Percentiles rank a stretch among this genome's conserved stretches.
Conservation (phyloP, 2,888 invertebrate genomes). For the Patella ulyssiponensis region DNA sequence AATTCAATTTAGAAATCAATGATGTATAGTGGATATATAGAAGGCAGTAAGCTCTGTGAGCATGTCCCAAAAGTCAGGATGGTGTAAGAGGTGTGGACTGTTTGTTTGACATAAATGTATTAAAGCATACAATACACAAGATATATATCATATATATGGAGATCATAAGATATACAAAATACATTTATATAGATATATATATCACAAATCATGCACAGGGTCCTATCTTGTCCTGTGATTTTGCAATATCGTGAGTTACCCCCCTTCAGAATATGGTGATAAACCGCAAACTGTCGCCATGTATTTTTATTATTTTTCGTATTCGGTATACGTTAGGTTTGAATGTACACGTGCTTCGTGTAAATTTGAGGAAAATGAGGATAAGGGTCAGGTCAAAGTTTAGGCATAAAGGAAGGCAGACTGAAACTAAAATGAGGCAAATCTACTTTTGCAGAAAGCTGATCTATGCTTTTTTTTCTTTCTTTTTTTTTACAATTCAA, state of each 20-base stretch:
- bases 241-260: neutral
- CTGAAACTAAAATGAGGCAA: conserved; percentile 3
- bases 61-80: no score
- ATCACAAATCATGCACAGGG: conserved; percentile 5
- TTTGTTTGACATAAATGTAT: no score
- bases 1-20: no score
- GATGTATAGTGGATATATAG: no score
- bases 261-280: neutral
- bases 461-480: neutral
- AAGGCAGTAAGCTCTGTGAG: no score
- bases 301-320: no score
- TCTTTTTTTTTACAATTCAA: no score
- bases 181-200: neutral
- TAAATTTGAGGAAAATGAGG: conserved; percentile 24
- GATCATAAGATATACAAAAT: neutral
- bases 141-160: neutral
- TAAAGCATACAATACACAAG: no score
- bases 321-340: neutral
- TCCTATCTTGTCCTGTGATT: conserved; percentile 12
- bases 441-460: conserved; percentile 10
- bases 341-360: conserved; percentile 54
- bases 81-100: no score
- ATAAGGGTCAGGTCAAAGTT: neutral
- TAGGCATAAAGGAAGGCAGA: conserved; percentile 4
- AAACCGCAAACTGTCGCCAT: neutral